Evolutionary conservation across 2,797 vertebrate species (phyloP).

Genomic region (Apodemus agrarius): DNA sequence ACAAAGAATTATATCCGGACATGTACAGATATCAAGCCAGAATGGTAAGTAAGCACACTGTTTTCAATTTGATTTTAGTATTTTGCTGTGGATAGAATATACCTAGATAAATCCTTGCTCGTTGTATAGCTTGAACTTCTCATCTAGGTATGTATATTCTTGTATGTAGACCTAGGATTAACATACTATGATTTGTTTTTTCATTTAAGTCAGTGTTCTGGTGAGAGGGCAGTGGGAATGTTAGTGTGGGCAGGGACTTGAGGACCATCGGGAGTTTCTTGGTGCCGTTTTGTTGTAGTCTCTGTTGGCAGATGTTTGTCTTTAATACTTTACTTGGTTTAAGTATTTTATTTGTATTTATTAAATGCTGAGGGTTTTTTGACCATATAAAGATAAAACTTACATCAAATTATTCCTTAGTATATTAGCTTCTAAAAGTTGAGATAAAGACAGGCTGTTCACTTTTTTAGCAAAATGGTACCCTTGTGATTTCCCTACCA

Average conservation of each 20-base stretch:
- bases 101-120: background rate
- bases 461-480: conserved; percentile 29
- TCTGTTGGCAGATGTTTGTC: background rate
- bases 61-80: background rate
- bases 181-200: background rate
- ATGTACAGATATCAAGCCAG: conserved; percentile 98
- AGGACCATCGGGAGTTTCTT: background rate
- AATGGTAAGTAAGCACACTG: conserved; percentile 93
- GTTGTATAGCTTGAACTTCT: background rate
- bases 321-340: background rate
- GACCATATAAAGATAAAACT: conserved; percentile 10
- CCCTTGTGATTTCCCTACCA: background rate
- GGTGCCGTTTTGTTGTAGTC: background rate
- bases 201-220: background rate
- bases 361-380: conserved; percentile 6
- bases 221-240: background rate
- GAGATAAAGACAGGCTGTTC: conserved; percentile 1
- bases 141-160: background rate
- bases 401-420: background rate
- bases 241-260: background rate
- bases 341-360: background rate
- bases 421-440: conserved; percentile 29
- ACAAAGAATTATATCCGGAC: conserved; percentile 99
- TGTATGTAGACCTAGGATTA: background rate
- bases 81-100: conserved; percentile 36